Evolutionary conservation across 2,888 invertebrate species (phyloP), one percentile per base, ranked within the genome.

Genomic region (Drosophila cracens): DNA sequence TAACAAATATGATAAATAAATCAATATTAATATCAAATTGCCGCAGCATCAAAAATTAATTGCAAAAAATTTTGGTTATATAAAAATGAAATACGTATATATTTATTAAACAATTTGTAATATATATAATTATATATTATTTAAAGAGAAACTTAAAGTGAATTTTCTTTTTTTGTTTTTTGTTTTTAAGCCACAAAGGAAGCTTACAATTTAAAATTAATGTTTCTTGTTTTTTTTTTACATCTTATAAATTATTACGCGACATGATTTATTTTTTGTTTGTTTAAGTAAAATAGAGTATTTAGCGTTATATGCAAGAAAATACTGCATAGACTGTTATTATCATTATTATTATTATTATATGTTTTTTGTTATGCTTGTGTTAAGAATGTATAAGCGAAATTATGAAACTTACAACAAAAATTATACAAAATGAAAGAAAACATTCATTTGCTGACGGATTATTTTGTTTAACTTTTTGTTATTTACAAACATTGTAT

Each of bases 51-150:
- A 56, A 56, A 66, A 66, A 77, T 70, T 78, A 78, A 78, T 71
- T 65, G 54, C 57, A 76, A 74, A 63, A 68, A 75, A 82, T 64
- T 74, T 87, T 65, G 66, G 71, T 88, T 85, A 81, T 88, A 86
- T 83, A 88, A 86, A 87, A 83, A 83, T 84, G 61, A 87, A 74
- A 84, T 82, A 86, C 80, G 77, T 83, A 84, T 83, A 81, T 83
- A 83, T 83, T 83, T 86, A 86, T 83, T 83, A 82, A 83, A 83
- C 83, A 83, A 82, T 81, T 74, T 78, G 65, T 85, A 87, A 81
- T 81, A 77, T 79, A 80, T 74, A 66, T 65, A 60, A 73, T 60
- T 70, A 84, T 84, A 87, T 84, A 83, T 79, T 85, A 81, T 81
- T 81, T 81, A 83, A 87, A 82, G 68, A 79, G 70, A 81, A 87